Evolutionary conservation across 1,140 invertebrate species (phyloP).

Genomic region (Ostrea denselamellosa): DNA sequence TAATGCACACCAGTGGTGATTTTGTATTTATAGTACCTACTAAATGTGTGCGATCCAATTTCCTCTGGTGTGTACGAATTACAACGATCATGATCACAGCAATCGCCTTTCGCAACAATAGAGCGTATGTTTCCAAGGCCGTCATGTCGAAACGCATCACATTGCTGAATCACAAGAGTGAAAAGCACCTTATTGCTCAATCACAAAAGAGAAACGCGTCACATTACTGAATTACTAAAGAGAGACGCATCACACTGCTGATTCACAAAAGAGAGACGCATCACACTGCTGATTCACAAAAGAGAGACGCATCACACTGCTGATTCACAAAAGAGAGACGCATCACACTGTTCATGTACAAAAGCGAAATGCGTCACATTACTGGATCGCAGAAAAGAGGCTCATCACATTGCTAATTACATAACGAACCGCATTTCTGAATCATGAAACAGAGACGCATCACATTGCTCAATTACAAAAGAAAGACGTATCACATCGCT

Average conservation of each 20-base stretch:
- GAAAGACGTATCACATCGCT: no score
- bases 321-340: neutral
- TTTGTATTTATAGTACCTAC: neutral
- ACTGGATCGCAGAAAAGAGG: no score
- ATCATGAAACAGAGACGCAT: no score
- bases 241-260: no score
- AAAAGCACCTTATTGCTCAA: neutral
- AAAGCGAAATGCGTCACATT: neutral
- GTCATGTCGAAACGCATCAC: conserved; percentile 8
- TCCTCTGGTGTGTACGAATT: neutral
- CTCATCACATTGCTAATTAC: no score
- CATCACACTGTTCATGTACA: neutral
- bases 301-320: no score
- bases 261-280: no score
- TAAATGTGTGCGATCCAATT: neutral
- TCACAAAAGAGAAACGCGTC: neutral
- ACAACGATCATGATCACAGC: conserved; percentile 6
- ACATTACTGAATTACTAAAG: no score
- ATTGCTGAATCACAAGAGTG: neutral
- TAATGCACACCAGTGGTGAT: no score
- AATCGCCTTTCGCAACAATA: neutral
- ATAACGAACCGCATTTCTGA: neutral
- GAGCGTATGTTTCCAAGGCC: neutral
- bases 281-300: no score
- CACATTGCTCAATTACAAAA: neutral